phyloP scores from a whole-genome alignment of 2,797 vertebrate genomes.

The Phoxinus dragarum region DNA sequence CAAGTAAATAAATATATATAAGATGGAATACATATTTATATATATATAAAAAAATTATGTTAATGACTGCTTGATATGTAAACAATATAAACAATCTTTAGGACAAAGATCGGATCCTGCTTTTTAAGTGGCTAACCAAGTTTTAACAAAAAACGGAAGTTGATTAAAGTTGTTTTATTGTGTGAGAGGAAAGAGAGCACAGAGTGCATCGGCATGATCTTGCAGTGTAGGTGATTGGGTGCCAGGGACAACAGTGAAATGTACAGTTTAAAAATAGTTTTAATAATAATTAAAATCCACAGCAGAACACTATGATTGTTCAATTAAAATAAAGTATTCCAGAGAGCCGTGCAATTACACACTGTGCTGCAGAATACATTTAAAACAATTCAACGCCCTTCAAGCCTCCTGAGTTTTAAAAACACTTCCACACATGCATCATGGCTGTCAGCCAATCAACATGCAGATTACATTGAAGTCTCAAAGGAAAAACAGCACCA shows the following conservation, averaged over 20 bases:
- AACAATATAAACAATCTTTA: background rate
- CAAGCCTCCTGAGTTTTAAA: background rate
- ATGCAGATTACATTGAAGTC: background rate
- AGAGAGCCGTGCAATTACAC: no score
- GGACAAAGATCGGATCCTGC: background rate
- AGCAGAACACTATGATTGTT: background rate
- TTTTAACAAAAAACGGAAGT: background rate
- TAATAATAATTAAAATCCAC: background rate
- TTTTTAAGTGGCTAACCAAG: background rate
- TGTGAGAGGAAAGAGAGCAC: background rate
- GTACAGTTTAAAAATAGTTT: slow-evolving; percentile 11
- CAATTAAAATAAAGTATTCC: background rate
- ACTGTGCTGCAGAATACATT: background rate
- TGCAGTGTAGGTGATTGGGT: background rate
- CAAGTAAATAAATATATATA: background rate
- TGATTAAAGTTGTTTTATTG: background rate
- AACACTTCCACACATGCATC: background rate
- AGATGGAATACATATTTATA: background rate
- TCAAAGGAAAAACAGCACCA: background rate
- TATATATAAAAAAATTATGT: background rate
- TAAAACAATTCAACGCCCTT: background rate
- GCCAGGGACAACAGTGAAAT: background rate
- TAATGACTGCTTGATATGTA: background rate
- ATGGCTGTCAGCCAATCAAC: background rate
- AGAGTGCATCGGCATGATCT: background rate